Conservation (phyloP, 2,888 invertebrate species). For the Andrena fulva region DNA sequence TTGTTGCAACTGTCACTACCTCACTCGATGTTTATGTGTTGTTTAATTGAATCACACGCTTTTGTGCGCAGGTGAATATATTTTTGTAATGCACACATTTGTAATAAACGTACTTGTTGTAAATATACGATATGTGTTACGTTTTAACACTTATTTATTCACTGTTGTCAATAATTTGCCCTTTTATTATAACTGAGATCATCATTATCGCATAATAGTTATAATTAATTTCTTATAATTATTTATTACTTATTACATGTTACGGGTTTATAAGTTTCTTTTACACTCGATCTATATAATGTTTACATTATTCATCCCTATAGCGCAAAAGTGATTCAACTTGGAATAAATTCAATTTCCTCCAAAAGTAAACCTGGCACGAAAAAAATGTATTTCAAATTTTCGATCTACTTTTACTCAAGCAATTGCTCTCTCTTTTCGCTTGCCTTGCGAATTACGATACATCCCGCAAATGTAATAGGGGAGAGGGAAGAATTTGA, state of each 20-base stretch:
- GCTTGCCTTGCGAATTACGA: too few relatives aligned
- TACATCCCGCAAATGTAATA: too few relatives aligned
- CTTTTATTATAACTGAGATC: background rate
- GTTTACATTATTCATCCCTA: too few relatives aligned
- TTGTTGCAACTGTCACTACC: conserved; percentile 63
- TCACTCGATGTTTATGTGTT: conserved; percentile 59
- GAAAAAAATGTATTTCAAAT: background rate
- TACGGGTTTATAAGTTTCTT: too few relatives aligned
- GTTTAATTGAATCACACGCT: conserved; percentile 57
- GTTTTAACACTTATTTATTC: conserved; percentile 14
- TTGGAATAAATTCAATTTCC: too few relatives aligned
- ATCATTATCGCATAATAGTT: too few relatives aligned
- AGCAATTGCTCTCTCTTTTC: too few relatives aligned
- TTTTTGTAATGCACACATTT: conserved; percentile 71
- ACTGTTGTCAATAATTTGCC: background rate
- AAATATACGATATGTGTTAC: conserved; percentile 53
- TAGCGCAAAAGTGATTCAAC: too few relatives aligned
- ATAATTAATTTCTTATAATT: too few relatives aligned
- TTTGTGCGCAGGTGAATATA: conserved; percentile 66
- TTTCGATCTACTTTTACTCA: background rate
- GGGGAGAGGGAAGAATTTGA: conserved; percentile 1
- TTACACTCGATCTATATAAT: too few relatives aligned
- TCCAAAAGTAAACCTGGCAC: too few relatives aligned
- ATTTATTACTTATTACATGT: too few relatives aligned
- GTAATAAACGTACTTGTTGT: conserved; percentile 55